These are phyloP conservation scores for Drosophila malerkotliana DNA, from an alignment of 1,140 invertebrate genomes.

Conservation along the genomic window DNA sequence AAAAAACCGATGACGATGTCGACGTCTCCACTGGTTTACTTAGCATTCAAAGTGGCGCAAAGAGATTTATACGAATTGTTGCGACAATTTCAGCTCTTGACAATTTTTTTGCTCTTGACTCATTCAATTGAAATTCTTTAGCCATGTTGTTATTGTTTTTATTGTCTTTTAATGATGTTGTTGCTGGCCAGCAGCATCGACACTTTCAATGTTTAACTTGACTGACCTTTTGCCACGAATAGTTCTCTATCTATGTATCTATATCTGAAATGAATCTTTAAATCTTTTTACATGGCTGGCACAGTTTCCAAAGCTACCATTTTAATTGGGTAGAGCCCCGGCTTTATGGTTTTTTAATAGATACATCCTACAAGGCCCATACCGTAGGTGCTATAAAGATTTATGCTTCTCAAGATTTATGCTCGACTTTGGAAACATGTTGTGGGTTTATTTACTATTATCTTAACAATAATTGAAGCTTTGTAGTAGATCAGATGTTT, in stretches of 20 bases:
- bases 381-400: conserved; percentile 4
- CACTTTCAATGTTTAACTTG: conserved; percentile 40
- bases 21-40: conserved; percentile 49
- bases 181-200: conserved; percentile 22
- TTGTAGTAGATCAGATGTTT: conserved; percentile 1
- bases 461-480: neutral
- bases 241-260: conserved; percentile 37
- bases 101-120: conserved; percentile 39
- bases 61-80: conserved; percentile 62
- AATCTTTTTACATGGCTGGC: conserved; percentile 48
- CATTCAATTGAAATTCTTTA: conserved; percentile 53
- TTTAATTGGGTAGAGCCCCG: conserved; percentile 34
- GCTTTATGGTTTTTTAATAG: conserved; percentile 36
- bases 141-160: conserved; percentile 31
- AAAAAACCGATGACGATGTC: conserved; percentile 68
- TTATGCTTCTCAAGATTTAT: conserved; percentile 24
- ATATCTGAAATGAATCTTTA: conserved; percentile 7
- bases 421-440: neutral
- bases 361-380: conserved; percentile 1
- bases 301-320: conserved; percentile 44
- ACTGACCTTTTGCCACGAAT: conserved; percentile 44
- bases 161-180: conserved; percentile 51
- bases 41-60: conserved; percentile 67
- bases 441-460: no score
- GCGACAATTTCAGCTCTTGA: conserved; percentile 38